phyloP scores from a whole-genome alignment of 2,113 vertebrate genomes.

The Herpailurus yagouaroundi region DNA sequence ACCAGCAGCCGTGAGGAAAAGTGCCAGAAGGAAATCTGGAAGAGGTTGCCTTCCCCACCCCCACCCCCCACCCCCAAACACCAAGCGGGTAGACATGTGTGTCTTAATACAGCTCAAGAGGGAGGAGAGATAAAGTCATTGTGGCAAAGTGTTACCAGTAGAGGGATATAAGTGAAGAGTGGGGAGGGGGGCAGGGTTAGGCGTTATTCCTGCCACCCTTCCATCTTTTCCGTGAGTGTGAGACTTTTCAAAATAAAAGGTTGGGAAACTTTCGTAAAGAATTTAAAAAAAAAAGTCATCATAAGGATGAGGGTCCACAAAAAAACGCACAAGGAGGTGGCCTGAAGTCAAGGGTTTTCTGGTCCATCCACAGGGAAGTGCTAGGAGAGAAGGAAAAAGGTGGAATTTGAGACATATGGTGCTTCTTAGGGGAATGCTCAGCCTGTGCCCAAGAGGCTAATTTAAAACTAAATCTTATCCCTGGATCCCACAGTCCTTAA shows the following conservation, averaged over 20 bases:
- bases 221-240: not conserved
- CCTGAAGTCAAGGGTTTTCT: conserved; percentile 44
- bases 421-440: conserved; percentile 41
- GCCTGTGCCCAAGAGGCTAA: conserved; percentile 52
- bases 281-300: not conserved
- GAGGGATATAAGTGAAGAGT: not conserved
- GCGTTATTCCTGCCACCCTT: not conserved
- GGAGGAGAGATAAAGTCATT: not conserved
- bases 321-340: not conserved
- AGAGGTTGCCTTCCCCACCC: not conserved
- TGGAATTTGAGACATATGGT: conserved; percentile 45
- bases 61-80: not conserved
- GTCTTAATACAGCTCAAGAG: not conserved
- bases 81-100: too few species aligned
- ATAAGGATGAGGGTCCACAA: not conserved
- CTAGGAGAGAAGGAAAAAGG: not conserved
- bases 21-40: not conserved
- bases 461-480: conserved; percentile 64
- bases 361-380: not conserved
- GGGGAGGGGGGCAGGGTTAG: not conserved
- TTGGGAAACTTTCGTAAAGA: not conserved
- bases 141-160: not conserved
- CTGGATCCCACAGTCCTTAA: conserved; percentile 44
- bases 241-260: not conserved
- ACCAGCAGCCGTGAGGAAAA: not conserved